A percentile compares a stretch with the other conserved stretches of the same genome.
Evolutionary conservation across 2,888 invertebrate species (phyloP).

Genomic region (Clitarchus hookeri): DNA sequence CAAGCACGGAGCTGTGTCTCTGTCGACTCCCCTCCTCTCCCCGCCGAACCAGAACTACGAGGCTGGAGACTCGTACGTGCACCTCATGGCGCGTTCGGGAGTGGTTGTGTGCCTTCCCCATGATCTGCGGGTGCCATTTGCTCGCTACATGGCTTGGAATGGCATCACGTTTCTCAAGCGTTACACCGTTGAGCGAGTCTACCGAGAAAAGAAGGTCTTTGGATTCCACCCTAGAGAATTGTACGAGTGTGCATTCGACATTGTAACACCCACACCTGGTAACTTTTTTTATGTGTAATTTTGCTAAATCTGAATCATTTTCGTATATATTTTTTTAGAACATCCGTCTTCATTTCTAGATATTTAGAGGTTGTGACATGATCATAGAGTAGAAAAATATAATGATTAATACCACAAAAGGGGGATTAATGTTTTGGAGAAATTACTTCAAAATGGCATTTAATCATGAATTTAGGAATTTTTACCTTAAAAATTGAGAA

Average conservation of each 20-base stretch:
- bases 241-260: conserved; percentile 91
- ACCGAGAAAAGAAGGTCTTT: conserved; percentile 71
- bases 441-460: no score
- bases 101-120: conserved; percentile 82
- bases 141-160: conserved; percentile 80
- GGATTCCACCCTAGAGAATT: conserved; percentile 89
- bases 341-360: no score
- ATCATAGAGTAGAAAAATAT: no score
- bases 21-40: conserved; percentile 79
- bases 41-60: conserved; percentile 68
- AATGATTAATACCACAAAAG: no score
- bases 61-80: conserved; percentile 67
- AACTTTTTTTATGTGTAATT: conserved; percentile 37
- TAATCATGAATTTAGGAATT: no score
- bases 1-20: conserved; percentile 77
- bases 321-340: no score
- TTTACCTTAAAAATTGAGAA: no score
- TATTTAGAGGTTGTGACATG: no score
- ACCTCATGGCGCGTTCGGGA: conserved; percentile 86
- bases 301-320: no score
- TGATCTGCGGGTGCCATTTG: conserved; percentile 81
- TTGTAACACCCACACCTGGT: conserved; percentile 77
- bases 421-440: no score
- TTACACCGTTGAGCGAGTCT: conserved; percentile 86
- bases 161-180: conserved; percentile 78